Percentiles rank a stretch among this genome's conserved stretches.
These are phyloP conservation scores for Maccullochella peelii DNA, from an alignment of 2,113 vertebrate genomes.

Conservation along the genomic window DNA sequence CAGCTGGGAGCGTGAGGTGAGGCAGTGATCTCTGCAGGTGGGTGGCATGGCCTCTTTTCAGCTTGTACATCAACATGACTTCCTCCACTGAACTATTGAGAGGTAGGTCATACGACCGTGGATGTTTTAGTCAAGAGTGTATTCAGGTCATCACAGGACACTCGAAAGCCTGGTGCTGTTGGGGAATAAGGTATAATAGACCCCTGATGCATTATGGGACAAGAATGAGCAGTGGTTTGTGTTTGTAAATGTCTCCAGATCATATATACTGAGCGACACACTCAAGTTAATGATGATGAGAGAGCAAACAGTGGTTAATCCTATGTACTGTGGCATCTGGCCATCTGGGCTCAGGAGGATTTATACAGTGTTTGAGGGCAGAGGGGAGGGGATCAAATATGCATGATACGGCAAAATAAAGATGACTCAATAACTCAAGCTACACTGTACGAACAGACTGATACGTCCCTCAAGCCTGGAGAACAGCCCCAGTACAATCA, in stretches of 20 bases:
- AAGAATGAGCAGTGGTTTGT: constrained; percentile 33
- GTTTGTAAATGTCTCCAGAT: constrained; percentile 44
- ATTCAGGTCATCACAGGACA: constrained; percentile 36
- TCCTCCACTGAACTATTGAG: constrained; percentile 49
- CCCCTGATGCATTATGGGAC: constrained; percentile 31
- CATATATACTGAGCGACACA: constrained; percentile 18
- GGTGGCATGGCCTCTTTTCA: constrained; percentile 57
- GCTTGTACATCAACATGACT: constrained; percentile 53
- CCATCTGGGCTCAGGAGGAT: constrained; percentile 67
- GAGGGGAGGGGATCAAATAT: constrained; percentile 66
- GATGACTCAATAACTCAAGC: constrained; percentile 46
- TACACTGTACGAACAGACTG: constrained; percentile 25
- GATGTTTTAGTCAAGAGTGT: constrained; percentile 42
- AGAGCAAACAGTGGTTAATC: constrained; percentile 63
- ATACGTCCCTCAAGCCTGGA: constrained; percentile 1
- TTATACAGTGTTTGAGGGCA: constrained; percentile 46
- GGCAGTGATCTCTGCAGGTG: constrained; percentile 61
- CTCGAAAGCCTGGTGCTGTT: constrained; percentile 8
- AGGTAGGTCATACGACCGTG: constrained; percentile 40
- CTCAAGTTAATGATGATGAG: constrained; percentile 39
- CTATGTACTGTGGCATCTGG: constrained; percentile 57
- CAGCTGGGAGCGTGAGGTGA: constrained; percentile 48
- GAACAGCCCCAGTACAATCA: neutral
- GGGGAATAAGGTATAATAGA: neutral
- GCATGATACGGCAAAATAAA: constrained; percentile 66